A percentile compares a stretch with the other conserved stretches of the same genome.
phyloP scores from a whole-genome alignment of 2,888 invertebrate species.

The Eupithecia subumbrata region DNA sequence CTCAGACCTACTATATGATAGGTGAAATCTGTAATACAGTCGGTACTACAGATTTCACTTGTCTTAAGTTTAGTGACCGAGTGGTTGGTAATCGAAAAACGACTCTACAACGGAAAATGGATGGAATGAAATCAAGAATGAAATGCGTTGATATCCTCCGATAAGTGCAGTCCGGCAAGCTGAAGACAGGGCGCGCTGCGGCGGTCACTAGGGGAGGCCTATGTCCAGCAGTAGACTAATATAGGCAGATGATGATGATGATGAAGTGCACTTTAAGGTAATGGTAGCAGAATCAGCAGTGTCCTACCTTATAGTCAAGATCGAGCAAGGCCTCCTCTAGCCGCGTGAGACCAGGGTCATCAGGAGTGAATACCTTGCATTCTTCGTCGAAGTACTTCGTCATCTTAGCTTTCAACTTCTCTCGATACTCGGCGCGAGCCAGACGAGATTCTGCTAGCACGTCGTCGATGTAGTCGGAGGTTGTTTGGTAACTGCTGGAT shows the following conservation, averaged over 20 bases:
- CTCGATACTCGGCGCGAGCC: constrained; percentile 52
- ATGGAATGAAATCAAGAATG: not conserved
- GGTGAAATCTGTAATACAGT: not conserved
- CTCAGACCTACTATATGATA: not conserved
- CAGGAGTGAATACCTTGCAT: constrained; percentile 64
- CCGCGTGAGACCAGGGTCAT: constrained; percentile 64
- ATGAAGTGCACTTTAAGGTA: too few relatives aligned
- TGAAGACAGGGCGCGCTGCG: too few relatives aligned
- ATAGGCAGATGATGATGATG: too few relatives aligned
- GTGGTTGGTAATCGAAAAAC: not conserved
- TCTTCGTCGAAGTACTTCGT: constrained; percentile 70
- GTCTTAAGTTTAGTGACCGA: not conserved
- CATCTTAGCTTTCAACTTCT: constrained; percentile 64
- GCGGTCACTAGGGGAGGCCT: too few relatives aligned
- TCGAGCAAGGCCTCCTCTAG: constrained; percentile 64
- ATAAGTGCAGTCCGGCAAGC: not conserved
- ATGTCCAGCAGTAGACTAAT: too few relatives aligned
- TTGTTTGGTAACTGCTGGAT: constrained; percentile 53
- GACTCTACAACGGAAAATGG: not conserved
- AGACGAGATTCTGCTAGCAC: constrained; percentile 26
- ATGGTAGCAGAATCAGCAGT: constrained; percentile 8
- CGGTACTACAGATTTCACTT: not conserved
- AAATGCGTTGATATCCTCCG: not conserved
- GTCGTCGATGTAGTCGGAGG: constrained; percentile 52
- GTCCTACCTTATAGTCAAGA: constrained; percentile 60